These are phyloP conservation scores for Chlorodrepanis virens DNA, from an alignment of 2,113 vertebrate species.

Conservation along the genomic window DNA sequence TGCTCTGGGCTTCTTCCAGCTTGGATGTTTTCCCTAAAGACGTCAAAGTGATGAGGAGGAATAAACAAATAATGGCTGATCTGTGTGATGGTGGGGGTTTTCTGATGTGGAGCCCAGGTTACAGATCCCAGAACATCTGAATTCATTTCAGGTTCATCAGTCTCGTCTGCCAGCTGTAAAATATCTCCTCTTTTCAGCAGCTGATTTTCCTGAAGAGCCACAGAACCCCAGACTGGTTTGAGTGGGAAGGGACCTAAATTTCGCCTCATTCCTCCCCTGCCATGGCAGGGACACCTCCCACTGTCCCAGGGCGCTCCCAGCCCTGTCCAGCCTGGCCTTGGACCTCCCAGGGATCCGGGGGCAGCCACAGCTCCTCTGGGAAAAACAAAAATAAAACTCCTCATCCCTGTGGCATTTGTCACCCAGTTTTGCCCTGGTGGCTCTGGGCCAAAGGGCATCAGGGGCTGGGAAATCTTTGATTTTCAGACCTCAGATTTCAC, in stretches of 20 bases:
- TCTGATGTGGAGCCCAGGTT: rapidly evolving
- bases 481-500: neutral
- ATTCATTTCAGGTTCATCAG: neutral
- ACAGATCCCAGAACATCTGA: neutral
- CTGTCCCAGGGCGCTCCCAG: neutral
- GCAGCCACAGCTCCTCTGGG: neutral
- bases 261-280: rapidly evolving
- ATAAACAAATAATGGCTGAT: neutral
- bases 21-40: neutral
- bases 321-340: neutral
- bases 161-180: neutral
- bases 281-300: neutral
- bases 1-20: neutral
- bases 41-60: neutral
- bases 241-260: neutral
- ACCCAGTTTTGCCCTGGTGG: neutral
- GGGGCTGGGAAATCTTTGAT: neutral
- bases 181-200: neutral
- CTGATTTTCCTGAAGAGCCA: neutral
- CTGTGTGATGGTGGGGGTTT: rapidly evolving
- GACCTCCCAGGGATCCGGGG: neutral
- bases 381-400: neutral
- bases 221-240: neutral
- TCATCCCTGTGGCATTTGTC: neutral
- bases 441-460: neutral